These are phyloP conservation scores for Oscheius sp. DNA, from an alignment of 2,888 invertebrate species.

Conservation along the genomic window DNA sequence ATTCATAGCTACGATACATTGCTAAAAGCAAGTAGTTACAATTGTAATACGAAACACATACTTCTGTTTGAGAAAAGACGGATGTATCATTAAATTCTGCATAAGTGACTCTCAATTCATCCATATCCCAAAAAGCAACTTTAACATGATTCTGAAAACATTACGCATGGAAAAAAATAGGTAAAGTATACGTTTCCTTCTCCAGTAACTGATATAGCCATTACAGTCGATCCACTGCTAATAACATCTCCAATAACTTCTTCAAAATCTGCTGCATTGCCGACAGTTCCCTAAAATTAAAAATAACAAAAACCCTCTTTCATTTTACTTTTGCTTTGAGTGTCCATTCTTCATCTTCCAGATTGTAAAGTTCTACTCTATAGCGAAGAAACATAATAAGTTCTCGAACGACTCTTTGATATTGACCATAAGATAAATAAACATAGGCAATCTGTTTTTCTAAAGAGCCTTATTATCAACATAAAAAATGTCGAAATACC, in stretches of 20 bases:
- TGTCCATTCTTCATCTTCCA: slow-evolving; percentile 48
- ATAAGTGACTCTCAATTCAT: slow-evolving; percentile 53
- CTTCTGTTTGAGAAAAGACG: slow-evolving; percentile 57
- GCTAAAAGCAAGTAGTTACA: slow-evolving; percentile 35
- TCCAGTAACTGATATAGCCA: slow-evolving; percentile 54
- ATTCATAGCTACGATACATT: slow-evolving; percentile 46
- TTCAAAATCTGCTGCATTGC: slow-evolving; percentile 62
- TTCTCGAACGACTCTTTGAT: slow-evolving; percentile 57
- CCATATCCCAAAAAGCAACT: slow-evolving; percentile 56
- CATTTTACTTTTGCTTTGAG: slow-evolving; percentile 45
- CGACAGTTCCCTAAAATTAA: slow-evolving; percentile 51
- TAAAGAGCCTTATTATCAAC: slow-evolving; percentile 3
- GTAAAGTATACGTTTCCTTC: slow-evolving; percentile 45
- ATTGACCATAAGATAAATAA: slow-evolving; percentile 58
- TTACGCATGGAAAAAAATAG: not conserved
- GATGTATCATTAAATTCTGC: slow-evolving; percentile 61
- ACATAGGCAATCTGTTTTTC: slow-evolving; percentile 50
- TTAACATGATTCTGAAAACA: slow-evolving; percentile 57
- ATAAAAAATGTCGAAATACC: not conserved
- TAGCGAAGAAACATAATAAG: slow-evolving; percentile 48
- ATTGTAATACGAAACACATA: slow-evolving; percentile 6
- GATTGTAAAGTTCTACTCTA: slow-evolving; percentile 61
- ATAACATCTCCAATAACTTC: slow-evolving; percentile 59
- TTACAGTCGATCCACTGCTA: slow-evolving; percentile 45
- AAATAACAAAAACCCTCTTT: not conserved